A percentile compares a stretch with the other conserved stretches of the same genome.
These are phyloP conservation scores for Steatocranus sp. DNA, from an alignment of 2,797 vertebrate species.

Conservation along the genomic window DNA sequence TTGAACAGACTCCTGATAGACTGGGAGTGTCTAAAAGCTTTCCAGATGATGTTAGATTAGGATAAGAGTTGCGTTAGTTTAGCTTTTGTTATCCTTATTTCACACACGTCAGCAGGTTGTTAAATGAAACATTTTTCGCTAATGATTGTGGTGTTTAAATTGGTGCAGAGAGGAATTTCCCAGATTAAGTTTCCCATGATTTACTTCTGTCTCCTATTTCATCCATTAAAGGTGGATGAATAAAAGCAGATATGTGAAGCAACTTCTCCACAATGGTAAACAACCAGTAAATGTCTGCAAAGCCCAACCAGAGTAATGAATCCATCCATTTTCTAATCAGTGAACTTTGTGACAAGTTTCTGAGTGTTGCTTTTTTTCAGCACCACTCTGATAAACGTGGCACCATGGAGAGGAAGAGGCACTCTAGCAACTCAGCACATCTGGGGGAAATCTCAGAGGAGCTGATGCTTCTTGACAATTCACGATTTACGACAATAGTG, in stretches of 20 bases:
- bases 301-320: conserved; percentile 8
- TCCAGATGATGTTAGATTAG: neutral
- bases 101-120: neutral
- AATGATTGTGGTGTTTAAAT: neutral
- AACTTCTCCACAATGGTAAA: neutral
- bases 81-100: neutral
- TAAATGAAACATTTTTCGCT: neutral
- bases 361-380: conserved; percentile 52
- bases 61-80: neutral
- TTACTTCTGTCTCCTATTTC: neutral
- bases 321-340: conserved; percentile 37
- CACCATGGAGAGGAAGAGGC: conserved; percentile 14
- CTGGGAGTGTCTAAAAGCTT: neutral
- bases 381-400: conserved; percentile 34
- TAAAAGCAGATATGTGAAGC: neutral
- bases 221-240: neutral
- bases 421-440: conserved; percentile 66
- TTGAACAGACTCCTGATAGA: neutral
- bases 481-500: conserved; percentile 36
- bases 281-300: neutral
- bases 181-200: neutral
- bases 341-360: conserved; percentile 35
- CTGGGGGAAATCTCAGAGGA: conserved; percentile 55
- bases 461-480: conserved; percentile 46
- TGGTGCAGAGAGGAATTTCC: neutral